A percentile compares a stretch with the other conserved stretches of the same genome.
Conservation (phyloP, 2,797 vertebrate genomes). For the Rhinophrynus dorsalis region DNA sequence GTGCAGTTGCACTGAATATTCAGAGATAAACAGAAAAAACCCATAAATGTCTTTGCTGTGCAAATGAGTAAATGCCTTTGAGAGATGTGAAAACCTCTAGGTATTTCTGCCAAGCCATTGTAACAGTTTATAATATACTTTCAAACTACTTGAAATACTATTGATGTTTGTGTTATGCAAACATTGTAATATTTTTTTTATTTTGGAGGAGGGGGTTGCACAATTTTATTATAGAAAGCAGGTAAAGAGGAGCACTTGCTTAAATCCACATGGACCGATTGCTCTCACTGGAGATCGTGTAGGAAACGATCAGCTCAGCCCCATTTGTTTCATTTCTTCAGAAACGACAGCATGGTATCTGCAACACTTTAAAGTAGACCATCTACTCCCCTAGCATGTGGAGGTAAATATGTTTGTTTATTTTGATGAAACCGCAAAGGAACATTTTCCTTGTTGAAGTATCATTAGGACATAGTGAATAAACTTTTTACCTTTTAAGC, state of each 20-base stretch:
- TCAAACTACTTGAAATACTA: conserved; percentile 75
- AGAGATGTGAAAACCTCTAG: conserved; percentile 69
- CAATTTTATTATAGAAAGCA: conserved; percentile 33
- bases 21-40: conserved; percentile 67
- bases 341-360: conserved; percentile 28
- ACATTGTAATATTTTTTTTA: conserved; percentile 51
- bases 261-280: conserved; percentile 36
- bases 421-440: too few species aligned
- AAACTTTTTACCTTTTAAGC: too few species aligned
- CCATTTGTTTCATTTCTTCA: conserved; percentile 9
- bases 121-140: conserved; percentile 65
- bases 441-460: too few species aligned
- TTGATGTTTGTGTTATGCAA: conserved; percentile 75
- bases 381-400: conserved; percentile 2
- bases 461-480: too few species aligned
- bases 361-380: conserved; percentile 6
- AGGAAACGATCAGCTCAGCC: conserved; percentile 8
- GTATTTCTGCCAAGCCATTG: conserved; percentile 71
- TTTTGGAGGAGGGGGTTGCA: too few species aligned
- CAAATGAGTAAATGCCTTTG: conserved; percentile 75
- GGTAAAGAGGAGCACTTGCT: conserved; percentile 24
- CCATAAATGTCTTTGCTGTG: conserved; percentile 74
- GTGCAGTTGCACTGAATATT: conserved; percentile 64
- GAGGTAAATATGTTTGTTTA: too few species aligned
- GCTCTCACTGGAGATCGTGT: conserved; percentile 2